phyloP scores from a whole-genome alignment of 2,113 vertebrate species.

The Bagarius yarrelli region DNA sequence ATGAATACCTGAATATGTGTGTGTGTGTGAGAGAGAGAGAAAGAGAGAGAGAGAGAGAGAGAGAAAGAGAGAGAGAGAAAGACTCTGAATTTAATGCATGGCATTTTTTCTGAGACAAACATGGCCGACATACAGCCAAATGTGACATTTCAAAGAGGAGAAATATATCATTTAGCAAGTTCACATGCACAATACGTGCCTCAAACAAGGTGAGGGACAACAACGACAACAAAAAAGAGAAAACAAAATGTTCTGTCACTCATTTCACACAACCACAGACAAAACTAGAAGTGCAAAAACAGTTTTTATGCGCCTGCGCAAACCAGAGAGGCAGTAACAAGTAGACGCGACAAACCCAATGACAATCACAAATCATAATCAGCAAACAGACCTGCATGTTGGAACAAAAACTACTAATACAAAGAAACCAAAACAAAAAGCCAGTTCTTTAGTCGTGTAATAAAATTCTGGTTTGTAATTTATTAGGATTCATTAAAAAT shows the following conservation, averaged over 20 bases:
- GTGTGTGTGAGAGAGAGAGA: too few species aligned
- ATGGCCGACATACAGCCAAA: neutral
- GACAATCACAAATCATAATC: neutral
- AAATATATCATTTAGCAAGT: neutral
- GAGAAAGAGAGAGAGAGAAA: neutral
- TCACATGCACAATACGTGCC: neutral
- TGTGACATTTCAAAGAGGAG: neutral
- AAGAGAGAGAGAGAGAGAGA: too few species aligned
- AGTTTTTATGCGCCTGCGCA: constrained; percentile 45
- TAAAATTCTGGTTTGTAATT: too few species aligned
- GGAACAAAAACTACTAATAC: neutral
- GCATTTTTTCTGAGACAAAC: neutral
- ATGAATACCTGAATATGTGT: neutral
- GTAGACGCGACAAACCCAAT: neutral
- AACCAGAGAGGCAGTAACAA: neutral
- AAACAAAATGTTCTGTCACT: neutral
- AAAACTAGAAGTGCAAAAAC: constrained; percentile 44
- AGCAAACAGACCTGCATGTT: neutral
- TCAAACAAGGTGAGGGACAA: neutral
- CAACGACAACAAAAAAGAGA: neutral
- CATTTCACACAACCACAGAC: neutral
- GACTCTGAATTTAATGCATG: neutral
- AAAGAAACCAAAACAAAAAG: neutral
- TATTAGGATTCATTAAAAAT: too few species aligned
- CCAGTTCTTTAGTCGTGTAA: too few species aligned